Conservation (phyloP, 2,113 vertebrate genomes). For the Colossoma macropomum region DNA sequence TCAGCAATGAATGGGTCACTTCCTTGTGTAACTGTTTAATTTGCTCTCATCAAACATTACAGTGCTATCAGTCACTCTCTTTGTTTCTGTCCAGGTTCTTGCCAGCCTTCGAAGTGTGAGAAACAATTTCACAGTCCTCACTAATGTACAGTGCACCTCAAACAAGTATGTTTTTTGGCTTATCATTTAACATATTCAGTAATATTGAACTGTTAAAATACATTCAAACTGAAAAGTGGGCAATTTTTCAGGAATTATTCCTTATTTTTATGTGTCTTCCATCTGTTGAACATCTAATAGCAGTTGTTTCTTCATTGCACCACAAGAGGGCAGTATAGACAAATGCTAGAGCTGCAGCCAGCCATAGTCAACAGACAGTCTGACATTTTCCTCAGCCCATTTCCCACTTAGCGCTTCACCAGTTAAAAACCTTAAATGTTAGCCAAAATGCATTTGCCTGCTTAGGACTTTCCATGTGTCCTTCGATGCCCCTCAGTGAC, state of each 20-base stretch:
- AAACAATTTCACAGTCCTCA: slow-evolving; percentile 95
- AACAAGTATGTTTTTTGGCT: slow-evolving; percentile 87
- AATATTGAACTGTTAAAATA: neutral
- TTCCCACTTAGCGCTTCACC: slow-evolving; percentile 36
- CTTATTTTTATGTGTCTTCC: neutral
- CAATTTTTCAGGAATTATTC: no score
- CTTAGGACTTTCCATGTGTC: slow-evolving; percentile 36
- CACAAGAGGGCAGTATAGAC: slow-evolving; percentile 52
- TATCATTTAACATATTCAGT: neutral
- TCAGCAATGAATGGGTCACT: neutral
- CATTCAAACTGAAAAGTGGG: neutral
- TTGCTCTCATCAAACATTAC: neutral
- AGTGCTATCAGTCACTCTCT: neutral
- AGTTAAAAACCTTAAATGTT: slow-evolving; percentile 29
- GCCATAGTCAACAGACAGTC: neutral
- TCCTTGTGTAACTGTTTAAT: slow-evolving; percentile 19
- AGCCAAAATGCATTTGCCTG: neutral
- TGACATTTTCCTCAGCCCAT: slow-evolving; percentile 14
- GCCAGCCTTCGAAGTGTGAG: slow-evolving; percentile 95
- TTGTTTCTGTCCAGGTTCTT: slow-evolving; percentile 80
- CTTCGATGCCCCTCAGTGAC: neutral
- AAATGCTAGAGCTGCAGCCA: neutral
- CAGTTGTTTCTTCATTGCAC: neutral
- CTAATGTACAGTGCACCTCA: slow-evolving; percentile 92
- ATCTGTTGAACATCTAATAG: neutral